These are phyloP conservation scores for Sminthopsis crassicaudata DNA, from an alignment of 2,113 vertebrate genomes.

Conservation along the genomic window DNA sequence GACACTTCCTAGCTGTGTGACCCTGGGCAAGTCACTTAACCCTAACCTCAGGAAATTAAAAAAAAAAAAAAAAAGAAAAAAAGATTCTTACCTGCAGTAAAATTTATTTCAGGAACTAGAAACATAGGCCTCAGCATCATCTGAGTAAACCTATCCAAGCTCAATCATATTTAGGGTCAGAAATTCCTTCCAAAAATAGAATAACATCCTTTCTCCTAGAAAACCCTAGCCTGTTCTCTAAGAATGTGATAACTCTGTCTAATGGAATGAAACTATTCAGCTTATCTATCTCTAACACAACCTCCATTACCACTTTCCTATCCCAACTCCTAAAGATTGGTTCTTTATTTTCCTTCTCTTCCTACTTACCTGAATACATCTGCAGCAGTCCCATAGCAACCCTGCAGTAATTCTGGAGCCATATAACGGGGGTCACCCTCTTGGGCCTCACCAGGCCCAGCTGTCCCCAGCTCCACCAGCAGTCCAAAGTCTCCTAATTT, in stretches of 20 bases:
- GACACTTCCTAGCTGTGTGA: too few species aligned
- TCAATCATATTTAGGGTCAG: not conserved
- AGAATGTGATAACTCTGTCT: not conserved
- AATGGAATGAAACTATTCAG: not conserved
- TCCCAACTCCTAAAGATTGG: not conserved
- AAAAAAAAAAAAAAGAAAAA: too few species aligned
- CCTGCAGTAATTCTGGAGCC: conserved; percentile 92
- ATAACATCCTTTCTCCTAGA: not conserved
- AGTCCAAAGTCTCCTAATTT: conserved; percentile 94
- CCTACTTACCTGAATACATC: conserved; percentile 92
- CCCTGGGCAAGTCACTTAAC: too few species aligned
- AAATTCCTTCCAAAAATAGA: not conserved
- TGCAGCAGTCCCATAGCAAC: conserved; percentile 88
- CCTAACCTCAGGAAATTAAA: too few species aligned
- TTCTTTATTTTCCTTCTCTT: not conserved
- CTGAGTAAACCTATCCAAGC: not conserved
- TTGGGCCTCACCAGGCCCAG: conserved; percentile 80
- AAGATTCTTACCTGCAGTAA: not conserved
- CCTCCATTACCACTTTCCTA: accelerated
- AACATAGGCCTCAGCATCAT: not conserved
- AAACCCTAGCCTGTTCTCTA: not conserved
- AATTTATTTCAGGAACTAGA: not conserved
- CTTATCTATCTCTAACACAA: not conserved
- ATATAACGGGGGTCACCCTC: conserved; percentile 95
- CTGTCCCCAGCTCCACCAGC: conserved; percentile 84